phyloP scores from a whole-genome alignment of 2,113 vertebrate species.

The Campylomormyrus tamandua region DNA sequence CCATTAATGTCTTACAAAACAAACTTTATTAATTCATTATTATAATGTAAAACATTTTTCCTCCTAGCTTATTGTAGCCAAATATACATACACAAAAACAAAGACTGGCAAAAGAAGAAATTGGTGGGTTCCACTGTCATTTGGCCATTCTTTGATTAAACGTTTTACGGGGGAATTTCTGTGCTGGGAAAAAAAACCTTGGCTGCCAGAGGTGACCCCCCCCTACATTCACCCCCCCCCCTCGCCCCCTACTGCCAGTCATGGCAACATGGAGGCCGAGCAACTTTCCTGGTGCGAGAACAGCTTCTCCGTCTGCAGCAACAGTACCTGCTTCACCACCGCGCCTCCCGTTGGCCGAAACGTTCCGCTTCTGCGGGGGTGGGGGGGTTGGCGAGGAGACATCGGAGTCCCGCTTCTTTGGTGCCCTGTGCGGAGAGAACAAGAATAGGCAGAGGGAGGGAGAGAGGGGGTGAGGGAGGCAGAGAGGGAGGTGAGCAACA shows the following conservation, averaged over 20 bases:
- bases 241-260: neutral
- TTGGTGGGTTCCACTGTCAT: neutral
- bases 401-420: conserved; percentile 59
- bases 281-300: conserved; percentile 26
- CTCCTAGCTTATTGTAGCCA: neutral
- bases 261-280: conserved; percentile 18
- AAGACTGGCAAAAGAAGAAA: neutral
- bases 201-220: neutral
- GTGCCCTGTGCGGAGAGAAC: conserved; percentile 49
- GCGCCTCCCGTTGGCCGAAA: conserved; percentile 66
- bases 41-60: conserved; percentile 1
- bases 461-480: neutral
- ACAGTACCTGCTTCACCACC: conserved; percentile 68
- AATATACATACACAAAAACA: neutral
- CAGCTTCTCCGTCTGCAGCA: conserved; percentile 55
- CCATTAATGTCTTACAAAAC: neutral
- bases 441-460: neutral
- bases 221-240: neutral
- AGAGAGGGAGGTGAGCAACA: neutral
- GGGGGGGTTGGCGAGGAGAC: conserved; percentile 49
- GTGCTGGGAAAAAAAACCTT: neutral
- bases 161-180: conserved; percentile 1
- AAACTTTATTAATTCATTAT: conserved; percentile 5
- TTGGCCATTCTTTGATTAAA: neutral
- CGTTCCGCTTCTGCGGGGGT: conserved; percentile 54